A percentile compares a stretch with the other conserved stretches of the same genome.
Evolutionary conservation across 2,888 invertebrate genomes (phyloP).

Genomic region (Cistogaster globosa): DNA sequence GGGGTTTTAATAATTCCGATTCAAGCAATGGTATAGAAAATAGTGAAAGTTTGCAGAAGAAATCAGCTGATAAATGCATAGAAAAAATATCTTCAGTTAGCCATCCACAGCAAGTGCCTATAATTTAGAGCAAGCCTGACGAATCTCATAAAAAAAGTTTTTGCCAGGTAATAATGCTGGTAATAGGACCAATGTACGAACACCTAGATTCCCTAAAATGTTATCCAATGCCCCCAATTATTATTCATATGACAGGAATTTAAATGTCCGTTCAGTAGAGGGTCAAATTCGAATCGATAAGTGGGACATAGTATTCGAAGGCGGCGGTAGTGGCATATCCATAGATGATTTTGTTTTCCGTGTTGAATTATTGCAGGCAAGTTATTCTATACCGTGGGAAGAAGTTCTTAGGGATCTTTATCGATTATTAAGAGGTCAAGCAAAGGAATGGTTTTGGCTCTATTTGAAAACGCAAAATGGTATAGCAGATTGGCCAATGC

Average conservation of each 20-base stretch:
- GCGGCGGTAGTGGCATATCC: not conserved
- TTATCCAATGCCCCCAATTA: constrained; percentile 4
- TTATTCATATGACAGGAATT: not conserved
- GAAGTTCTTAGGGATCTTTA: constrained; percentile 7
- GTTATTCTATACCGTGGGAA: constrained; percentile 4
- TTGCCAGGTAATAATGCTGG: not conserved
- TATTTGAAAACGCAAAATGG: constrained; percentile 7
- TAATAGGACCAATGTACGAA: not conserved
- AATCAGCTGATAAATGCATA: not conserved
- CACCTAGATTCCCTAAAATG: not conserved
- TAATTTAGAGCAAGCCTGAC: too few relatives aligned
- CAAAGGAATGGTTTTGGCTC: constrained; percentile 16
- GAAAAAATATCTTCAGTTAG: too few relatives aligned
- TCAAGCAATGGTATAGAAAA: not conserved
- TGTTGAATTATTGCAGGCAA: not conserved
- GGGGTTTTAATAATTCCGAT: not conserved
- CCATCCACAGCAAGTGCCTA: too few relatives aligned
- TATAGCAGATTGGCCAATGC: not conserved
- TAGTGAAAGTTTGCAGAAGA: not conserved
- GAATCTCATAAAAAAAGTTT: too few relatives aligned
- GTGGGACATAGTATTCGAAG: constrained; percentile 10
- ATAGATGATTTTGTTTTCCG: constrained; percentile 17
- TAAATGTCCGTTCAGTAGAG: not conserved
- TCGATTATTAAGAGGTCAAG: not conserved
- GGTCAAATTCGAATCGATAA: constrained; percentile 16